Base-by-base conservation (phyloP, 2,797 vertebrate genomes). In the Peromyscus attwateri region DNA sequence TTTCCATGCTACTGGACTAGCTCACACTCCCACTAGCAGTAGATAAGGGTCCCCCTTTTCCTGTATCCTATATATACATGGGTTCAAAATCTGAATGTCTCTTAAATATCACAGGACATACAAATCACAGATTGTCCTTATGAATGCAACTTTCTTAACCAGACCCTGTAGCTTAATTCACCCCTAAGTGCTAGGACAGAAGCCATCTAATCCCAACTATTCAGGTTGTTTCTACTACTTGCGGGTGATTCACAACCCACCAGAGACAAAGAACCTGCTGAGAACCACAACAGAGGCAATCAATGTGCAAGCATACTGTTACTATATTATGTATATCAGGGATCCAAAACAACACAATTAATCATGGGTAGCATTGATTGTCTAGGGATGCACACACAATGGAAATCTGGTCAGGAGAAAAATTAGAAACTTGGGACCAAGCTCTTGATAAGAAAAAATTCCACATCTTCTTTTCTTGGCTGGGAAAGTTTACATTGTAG, bases 401-500 rank as follows among this genome's bases (percentile, higher is more conserved):
- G 40, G 55, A 52, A 94, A 80, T 17, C 57, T 84, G 43, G 21
- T 94, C 23, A 62, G 79, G 49, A 85, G 57, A 77, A 93, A 96
- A 97, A 84, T 75, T n/a, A 82, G 60, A 94, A 96, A 92, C 70
- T 64, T 2, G 13, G 77, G 11, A n/a, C 91, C 46, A 34, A 75
- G 40, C n/a, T 96, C 49, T 77, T 92, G 91, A 96, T 91, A 73
- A 37, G 34, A 68, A 97, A 95, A 94, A 95, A 89, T 55, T 64
- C 66, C 68, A 71, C 64, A 62, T 77, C 27, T 21, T 49, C 79
- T 91, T 85, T 75, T 66, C 23, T 83, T 52, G 12, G 46, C 46
- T 73, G 94, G 60, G 92, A 97, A 96, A 5, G 14, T 40, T 95
- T 84, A 49, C 76, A 37, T 93, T 97, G 92, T 92, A 97, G 97